Percentiles rank a stretch among this genome's conserved stretches.
Evolutionary conservation across 2,113 vertebrate species (phyloP).

Genomic region (Myiagra hebetior): DNA sequence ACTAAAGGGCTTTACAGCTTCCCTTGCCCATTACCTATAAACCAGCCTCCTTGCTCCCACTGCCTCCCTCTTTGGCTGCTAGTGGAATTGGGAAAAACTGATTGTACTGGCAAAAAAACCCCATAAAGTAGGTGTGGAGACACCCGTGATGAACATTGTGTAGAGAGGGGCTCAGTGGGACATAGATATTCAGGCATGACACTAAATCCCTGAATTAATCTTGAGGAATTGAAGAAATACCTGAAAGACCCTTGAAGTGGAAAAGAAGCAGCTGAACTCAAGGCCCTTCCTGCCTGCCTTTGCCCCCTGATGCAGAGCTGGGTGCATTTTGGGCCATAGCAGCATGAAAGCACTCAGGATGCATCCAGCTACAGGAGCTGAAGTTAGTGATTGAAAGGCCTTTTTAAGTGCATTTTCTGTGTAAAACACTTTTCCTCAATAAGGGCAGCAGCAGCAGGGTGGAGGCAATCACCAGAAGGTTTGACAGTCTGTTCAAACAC

Average conservation of each 20-base stretch:
- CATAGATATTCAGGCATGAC: not conserved
- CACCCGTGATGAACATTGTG: rapidly evolving
- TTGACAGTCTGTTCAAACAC: not conserved
- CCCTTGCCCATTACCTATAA: not conserved
- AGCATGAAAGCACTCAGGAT: not conserved
- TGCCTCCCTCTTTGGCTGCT: not conserved
- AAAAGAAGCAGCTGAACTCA: not conserved
- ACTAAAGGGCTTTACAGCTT: not conserved
- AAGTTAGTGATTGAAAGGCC: rapidly evolving
- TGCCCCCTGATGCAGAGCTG: not conserved
- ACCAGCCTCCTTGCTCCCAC: not conserved
- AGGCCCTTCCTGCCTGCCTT: not conserved
- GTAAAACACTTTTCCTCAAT: not conserved
- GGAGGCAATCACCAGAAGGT: not conserved
- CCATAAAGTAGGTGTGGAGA: not conserved
- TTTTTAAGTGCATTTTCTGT: not conserved
- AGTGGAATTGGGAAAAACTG: not conserved
- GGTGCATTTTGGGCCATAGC: not conserved
- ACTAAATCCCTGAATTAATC: not conserved
- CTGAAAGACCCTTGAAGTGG: not conserved
- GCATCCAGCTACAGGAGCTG: not conserved
- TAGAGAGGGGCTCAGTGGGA: not conserved
- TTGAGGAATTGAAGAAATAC: not conserved
- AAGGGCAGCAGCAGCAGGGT: not conserved
- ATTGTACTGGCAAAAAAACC: not conserved